A percentile compares a stretch with the other conserved stretches of the same genome.
Evolutionary conservation across 2,888 invertebrate genomes (phyloP).

Genomic region (Catocala sponsa): DNA sequence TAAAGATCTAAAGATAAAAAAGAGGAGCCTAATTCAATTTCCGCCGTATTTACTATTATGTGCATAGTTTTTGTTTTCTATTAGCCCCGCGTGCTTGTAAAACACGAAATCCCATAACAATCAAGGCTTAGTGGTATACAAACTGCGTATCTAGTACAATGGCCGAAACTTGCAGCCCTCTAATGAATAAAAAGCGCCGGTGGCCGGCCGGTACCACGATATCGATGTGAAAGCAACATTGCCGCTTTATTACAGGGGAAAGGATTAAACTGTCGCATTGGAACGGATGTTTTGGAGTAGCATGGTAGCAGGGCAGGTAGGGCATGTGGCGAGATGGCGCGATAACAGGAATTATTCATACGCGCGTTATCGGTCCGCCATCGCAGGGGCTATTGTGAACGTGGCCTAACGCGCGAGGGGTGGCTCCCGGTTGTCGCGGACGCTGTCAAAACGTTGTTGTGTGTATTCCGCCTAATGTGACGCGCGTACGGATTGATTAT

Average conservation of each 20-base stretch:
- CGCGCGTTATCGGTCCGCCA: slow-evolving; percentile 85
- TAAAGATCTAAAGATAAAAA: slow-evolving; percentile 49
- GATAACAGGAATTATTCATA: slow-evolving; percentile 88
- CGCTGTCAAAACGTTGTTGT: slow-evolving; percentile 84
- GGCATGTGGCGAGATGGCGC: slow-evolving; percentile 87
- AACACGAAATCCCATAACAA: slow-evolving; percentile 80
- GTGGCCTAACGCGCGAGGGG: slow-evolving; percentile 82
- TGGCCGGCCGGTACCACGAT: slow-evolving; percentile 72
- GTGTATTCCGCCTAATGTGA: slow-evolving; percentile 79
- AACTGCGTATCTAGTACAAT: slow-evolving; percentile 82
- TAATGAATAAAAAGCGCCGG: slow-evolving; percentile 84
- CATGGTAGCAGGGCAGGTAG: slow-evolving; percentile 85
- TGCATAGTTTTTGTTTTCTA: slow-evolving; percentile 73
- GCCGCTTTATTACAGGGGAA: slow-evolving; percentile 45
- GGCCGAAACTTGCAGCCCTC: slow-evolving; percentile 81
- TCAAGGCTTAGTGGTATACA: slow-evolving; percentile 80
- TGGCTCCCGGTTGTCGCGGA: slow-evolving; percentile 81
- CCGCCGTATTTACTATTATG: slow-evolving; percentile 62
- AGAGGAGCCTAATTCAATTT: slow-evolving; percentile 66
- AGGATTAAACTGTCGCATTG: slow-evolving; percentile 59
- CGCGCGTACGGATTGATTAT: slow-evolving; percentile 78
- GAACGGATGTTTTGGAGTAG: slow-evolving; percentile 63
- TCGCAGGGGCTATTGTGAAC: slow-evolving; percentile 84
- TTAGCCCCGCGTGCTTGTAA: slow-evolving; percentile 67
- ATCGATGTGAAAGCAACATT: slow-evolving; percentile 46